A percentile compares a stretch with the other conserved stretches of the same genome.
phyloP scores from a whole-genome alignment of 2,113 vertebrate genomes.

The Phoenicopterus ruber region DNA sequence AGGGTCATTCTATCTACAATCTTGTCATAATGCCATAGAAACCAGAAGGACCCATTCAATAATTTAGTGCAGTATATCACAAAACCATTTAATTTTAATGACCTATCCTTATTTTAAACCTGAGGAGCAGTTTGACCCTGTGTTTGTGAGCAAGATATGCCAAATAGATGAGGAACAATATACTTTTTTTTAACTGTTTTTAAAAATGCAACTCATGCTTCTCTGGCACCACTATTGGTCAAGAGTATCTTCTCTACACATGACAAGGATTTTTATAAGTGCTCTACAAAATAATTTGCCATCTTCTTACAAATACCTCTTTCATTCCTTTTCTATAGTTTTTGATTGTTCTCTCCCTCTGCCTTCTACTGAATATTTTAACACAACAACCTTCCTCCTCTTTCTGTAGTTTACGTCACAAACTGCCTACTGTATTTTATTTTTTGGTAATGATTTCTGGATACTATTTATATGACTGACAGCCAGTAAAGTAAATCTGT shows the following conservation, averaged over 20 bases:
- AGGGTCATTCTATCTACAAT: neutral
- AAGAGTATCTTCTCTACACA: neutral
- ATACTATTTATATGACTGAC: neutral
- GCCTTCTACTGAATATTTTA: neutral
- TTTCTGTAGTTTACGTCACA: neutral
- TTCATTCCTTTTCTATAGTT: neutral
- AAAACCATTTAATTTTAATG: neutral
- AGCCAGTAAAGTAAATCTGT: neutral
- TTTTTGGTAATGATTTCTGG: neutral
- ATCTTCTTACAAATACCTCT: neutral
- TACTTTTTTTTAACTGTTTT: neutral
- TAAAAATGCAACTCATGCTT: neutral
- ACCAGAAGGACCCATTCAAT: neutral
- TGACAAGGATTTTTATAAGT: neutral
- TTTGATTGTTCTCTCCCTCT: neutral
- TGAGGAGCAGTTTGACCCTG: neutral
- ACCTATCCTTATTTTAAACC: neutral
- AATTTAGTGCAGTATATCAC: neutral
- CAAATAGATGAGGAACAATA: neutral
- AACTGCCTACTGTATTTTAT: neutral
- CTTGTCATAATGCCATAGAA: neutral
- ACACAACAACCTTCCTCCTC: neutral
- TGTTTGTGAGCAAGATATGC: neutral
- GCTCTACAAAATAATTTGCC: neutral
- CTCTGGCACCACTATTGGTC: neutral